Conservation (phyloP, 2,113 vertebrate species). For the Chascanopsetta lugubris region DNA sequence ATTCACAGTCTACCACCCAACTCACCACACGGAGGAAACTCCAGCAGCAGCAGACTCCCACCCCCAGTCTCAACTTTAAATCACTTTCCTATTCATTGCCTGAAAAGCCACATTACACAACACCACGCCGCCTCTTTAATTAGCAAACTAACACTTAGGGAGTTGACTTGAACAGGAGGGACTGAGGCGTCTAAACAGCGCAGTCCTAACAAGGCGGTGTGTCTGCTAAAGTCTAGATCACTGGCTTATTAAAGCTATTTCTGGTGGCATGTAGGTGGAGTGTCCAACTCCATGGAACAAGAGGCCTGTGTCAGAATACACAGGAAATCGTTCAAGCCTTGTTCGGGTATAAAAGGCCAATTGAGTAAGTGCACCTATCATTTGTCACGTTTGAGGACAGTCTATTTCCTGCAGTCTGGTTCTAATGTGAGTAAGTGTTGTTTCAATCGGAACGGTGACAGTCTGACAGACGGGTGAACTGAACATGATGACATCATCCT, state of each 20-base stretch:
- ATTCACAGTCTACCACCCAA: constrained; percentile 4
- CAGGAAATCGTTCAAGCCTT: constrained; percentile 12
- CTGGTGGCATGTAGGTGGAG: constrained; percentile 50
- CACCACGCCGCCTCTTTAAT: constrained; percentile 50
- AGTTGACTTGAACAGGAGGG: constrained; percentile 36
- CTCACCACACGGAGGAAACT: constrained; percentile 23
- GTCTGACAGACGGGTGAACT: constrained; percentile 4
- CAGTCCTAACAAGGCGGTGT: constrained; percentile 34
- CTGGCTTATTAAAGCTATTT: constrained; percentile 65
- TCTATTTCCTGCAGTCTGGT: not conserved
- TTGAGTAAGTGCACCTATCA: not conserved
- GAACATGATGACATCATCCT: constrained; percentile 21
- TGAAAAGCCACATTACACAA: constrained; percentile 21
- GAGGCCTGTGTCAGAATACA: constrained; percentile 19
- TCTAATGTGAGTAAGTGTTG: constrained; percentile 3
- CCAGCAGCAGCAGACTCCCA: constrained; percentile 6
- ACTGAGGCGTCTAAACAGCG: constrained; percentile 49
- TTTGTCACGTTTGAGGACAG: not conserved
- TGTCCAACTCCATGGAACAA: constrained; percentile 39
- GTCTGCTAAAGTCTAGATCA: constrained; percentile 46
- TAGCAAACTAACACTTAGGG: constrained; percentile 46
- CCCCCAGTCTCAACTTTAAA: constrained; percentile 30
- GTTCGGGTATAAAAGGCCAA: constrained; percentile 7
- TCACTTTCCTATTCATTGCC: constrained; percentile 52
- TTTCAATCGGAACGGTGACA: too few species aligned